Evolutionary conservation across 35 echinoderm and acorn worm species (phyloP), one percentile per base, ranked within the genome.

Genomic region (Diadema setosum): DNA sequence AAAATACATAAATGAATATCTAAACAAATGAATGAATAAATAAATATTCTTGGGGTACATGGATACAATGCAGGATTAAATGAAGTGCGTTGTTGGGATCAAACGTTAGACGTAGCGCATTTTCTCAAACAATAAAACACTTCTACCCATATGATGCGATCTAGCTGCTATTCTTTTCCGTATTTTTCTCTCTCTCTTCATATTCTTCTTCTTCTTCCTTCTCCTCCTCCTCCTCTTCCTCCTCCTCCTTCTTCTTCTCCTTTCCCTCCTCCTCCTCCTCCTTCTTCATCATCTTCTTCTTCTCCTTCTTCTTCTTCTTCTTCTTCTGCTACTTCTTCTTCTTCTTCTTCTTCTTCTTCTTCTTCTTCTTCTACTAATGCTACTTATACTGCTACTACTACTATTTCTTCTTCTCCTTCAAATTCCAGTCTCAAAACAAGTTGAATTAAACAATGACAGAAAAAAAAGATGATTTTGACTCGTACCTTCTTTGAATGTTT

Each of bases 401-500:
- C n/a, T 26, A 21, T 70, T 70, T 70, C 14, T 70, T 70, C 31
- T 70, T 3, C 0, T 70, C 3, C 20, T 26, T 1, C 29, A 11
- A 11, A 11, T 33, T 27, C 11, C 39, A 2, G 30, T 78, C 7
- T 5, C 3, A 78, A 78, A 78, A 39, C 40, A 11, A 11, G 20
- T 6, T 3, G 5, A 27, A 11, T 6, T 18, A 27, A 3, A 78
- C 6, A 39, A 33, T n/a, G 40, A 11, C 30, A 33, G 39, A 11
- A 78, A 52, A 52, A n/a, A 52, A 52, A 52, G 48, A 52, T 11
- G n/a, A 52, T 27, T 17, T 64, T 63, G 57, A 59, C 11, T 17
- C 74, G 49, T 81, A 98, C 96, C 96, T 91, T 94, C 92, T 45
- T 89, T 73, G 70, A 99, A 99, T 12, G 60, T 73, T n/a, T 63